phyloP scores from a whole-genome alignment of 2,888 invertebrate species.

The Bhutanitis thaidina region DNA sequence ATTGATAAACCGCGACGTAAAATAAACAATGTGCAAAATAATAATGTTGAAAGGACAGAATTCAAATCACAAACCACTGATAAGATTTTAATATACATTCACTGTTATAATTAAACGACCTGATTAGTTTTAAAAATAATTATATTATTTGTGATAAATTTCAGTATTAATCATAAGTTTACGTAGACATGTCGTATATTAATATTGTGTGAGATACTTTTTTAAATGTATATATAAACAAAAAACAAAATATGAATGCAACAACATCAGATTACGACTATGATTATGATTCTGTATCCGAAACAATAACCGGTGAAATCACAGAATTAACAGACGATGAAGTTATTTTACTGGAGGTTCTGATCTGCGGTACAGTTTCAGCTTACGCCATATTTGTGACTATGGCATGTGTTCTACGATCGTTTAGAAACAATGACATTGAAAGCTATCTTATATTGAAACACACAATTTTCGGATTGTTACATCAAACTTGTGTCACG shows the following conservation, averaged over 20 bases:
- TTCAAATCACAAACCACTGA: not conserved
- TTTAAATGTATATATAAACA: not conserved
- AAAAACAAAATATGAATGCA: not conserved
- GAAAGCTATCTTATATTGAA: not conserved
- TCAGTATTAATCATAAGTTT: not conserved
- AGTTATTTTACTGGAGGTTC: not conserved
- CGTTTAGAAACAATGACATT: not conserved
- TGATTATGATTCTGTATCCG: not conserved
- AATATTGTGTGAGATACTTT: not conserved
- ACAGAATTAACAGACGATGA: not conserved
- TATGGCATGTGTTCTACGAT: not conserved
- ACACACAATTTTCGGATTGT: not conserved
- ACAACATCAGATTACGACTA: not conserved
- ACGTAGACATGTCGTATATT: not conserved
- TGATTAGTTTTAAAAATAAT: not conserved
- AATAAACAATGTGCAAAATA: no score
- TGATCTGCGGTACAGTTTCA: not conserved
- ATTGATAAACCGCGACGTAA: no score
- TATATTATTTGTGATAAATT: not conserved
- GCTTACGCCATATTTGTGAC: not conserved
- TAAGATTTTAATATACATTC: not conserved
- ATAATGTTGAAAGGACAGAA: not conserved
- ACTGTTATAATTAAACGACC: not conserved
- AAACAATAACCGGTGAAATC: not conserved
- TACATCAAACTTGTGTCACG: not conserved